phyloP scores from a whole-genome alignment of 1,140 invertebrate species.

The Drosophila quadrilineata region DNA sequence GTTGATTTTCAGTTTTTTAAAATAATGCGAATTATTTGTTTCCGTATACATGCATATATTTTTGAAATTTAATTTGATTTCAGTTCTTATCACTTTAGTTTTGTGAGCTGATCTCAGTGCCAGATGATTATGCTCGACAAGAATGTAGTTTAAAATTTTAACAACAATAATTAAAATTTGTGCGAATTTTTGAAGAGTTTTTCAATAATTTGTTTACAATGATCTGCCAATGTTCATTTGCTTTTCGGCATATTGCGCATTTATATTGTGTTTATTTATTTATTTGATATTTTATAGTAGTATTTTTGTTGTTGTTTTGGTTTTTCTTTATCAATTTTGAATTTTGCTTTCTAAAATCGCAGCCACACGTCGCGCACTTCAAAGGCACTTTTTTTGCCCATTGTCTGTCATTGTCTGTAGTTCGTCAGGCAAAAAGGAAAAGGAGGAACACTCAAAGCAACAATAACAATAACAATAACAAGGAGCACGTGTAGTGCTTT shows the following conservation, averaged over 20 bases:
- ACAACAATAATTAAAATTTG: too few species aligned
- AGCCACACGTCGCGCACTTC: conserved; percentile 24
- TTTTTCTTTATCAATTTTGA: conserved; percentile 27
- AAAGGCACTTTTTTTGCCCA: conserved; percentile 40
- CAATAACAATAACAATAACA: background rate
- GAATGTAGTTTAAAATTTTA: too few species aligned
- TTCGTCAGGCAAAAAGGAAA: too few species aligned
- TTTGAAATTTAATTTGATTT: too few species aligned
- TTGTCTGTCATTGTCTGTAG: background rate
- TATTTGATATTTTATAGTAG: background rate
- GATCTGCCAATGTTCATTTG: background rate
- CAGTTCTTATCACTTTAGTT: too few species aligned
- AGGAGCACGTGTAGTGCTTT: conserved; percentile 17
- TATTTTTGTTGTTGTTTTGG: conserved; percentile 50
- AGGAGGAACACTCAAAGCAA: background rate
- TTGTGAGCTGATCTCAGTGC: too few species aligned
- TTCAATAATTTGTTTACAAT: background rate
- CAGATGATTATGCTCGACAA: too few species aligned
- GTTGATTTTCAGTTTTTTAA: too few species aligned
- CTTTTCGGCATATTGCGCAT: conserved; percentile 14
- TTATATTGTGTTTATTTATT: conserved; percentile 22
- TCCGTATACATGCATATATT: too few species aligned
- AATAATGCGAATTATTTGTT: too few species aligned
- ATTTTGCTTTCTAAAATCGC: conserved; percentile 53
- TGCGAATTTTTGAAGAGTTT: too few species aligned